Conservation (phyloP, 1,140 invertebrate genomes). For the Palaemon carinicauda region DNA sequence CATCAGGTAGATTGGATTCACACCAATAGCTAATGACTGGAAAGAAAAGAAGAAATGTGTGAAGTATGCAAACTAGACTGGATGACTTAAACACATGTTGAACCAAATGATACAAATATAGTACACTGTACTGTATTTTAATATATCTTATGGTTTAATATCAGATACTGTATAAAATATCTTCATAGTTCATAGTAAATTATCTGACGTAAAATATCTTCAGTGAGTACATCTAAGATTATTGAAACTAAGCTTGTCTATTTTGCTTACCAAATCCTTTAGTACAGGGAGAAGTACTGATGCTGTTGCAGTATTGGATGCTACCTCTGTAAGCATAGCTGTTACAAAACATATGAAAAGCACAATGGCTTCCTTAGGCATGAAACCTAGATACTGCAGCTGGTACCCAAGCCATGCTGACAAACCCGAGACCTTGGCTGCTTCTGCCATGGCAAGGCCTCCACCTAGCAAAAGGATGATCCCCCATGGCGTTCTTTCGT, state of each 20-base stretch:
- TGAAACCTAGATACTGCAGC: conserved; percentile 62
- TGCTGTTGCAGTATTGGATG: conserved; percentile 85
- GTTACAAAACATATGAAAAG: conserved; percentile 66
- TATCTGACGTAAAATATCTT: too few relatives aligned
- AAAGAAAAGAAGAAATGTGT: not conserved
- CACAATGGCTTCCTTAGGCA: conserved; percentile 64
- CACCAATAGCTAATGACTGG: conserved; percentile 71
- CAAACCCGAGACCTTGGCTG: conserved; percentile 79
- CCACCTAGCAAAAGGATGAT: conserved; percentile 72
- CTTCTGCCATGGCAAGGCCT: conserved; percentile 88
- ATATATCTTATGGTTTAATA: too few relatives aligned
- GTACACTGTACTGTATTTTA: too few relatives aligned
- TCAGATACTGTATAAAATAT: too few relatives aligned
- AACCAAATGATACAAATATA: too few relatives aligned
- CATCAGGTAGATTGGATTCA: conserved; percentile 88
- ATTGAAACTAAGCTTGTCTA: not conserved
- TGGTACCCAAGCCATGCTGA: conserved; percentile 77
- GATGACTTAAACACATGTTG: too few relatives aligned
- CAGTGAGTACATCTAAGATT: not conserved
- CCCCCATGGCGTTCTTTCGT: conserved; percentile 67
- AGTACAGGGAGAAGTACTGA: conserved; percentile 84
- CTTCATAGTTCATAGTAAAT: too few relatives aligned
- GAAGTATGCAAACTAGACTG: not conserved
- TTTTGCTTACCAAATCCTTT: conserved; percentile 74
- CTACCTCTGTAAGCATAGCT: conserved; percentile 79